These are phyloP conservation scores for Melolontha melolontha DNA, from an alignment of 2,888 invertebrate species.

Conservation along the genomic window DNA sequence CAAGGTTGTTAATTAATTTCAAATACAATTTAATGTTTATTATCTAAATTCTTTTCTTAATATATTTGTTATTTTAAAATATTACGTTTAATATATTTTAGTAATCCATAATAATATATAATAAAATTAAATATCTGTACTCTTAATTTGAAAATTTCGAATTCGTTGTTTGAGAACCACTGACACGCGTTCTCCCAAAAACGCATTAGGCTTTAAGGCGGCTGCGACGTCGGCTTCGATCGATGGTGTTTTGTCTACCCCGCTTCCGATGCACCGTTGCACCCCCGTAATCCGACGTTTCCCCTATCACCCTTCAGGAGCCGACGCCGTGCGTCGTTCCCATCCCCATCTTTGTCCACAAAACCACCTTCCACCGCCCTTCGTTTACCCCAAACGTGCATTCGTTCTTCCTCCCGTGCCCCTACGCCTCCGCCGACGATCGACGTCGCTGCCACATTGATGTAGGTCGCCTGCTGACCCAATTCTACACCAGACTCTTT, in stretches of 20 bases:
- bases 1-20: no score
- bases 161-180: conserved; percentile 4
- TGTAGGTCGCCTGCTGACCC: conserved; percentile 55
- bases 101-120: no score
- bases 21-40: no score
- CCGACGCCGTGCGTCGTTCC: conserved; percentile 44
- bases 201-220: conserved; percentile 50
- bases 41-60: no score
- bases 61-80: no score
- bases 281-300: conserved; percentile 39
- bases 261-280: conserved; percentile 55
- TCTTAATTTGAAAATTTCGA: no score
- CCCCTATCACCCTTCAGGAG: conserved; percentile 26
- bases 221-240: conserved; percentile 50
- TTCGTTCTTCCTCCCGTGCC: conserved; percentile 53
- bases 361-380: conserved; percentile 48
- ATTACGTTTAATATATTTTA: no score
- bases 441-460: conserved; percentile 49
- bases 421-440: conserved; percentile 43
- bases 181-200: conserved; percentile 44
- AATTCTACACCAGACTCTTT: conserved; percentile 55
- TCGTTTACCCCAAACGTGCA: conserved; percentile 46
- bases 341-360: conserved; percentile 2
- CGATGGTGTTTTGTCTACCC: conserved; percentile 56
- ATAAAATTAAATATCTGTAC: no score